Percentiles rank a stretch among this genome's conserved stretches.
phyloP scores from a whole-genome alignment of 1,140 invertebrate genomes.

The Drosophila yakuba region DNA sequence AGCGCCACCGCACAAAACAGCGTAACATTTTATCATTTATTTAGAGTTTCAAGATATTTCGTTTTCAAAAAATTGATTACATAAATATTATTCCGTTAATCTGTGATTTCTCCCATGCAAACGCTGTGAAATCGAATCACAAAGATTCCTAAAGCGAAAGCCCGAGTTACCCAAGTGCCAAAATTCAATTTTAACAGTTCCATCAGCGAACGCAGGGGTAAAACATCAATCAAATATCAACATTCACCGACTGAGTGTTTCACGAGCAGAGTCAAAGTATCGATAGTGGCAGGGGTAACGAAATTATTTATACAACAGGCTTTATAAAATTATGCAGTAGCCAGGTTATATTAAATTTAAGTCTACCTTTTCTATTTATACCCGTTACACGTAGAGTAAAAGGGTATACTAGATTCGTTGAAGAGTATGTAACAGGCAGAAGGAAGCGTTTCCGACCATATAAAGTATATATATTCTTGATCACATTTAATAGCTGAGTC shows the following conservation, averaged over 20 bases:
- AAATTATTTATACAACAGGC: no score
- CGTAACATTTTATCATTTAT: constrained; percentile 10
- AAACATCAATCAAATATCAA: constrained; percentile 1
- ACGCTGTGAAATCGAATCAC: constrained; percentile 52
- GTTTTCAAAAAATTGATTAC: not conserved
- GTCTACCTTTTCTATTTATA: no score
- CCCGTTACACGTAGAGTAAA: not conserved
- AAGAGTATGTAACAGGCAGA: not conserved
- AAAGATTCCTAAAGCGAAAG: constrained; percentile 13
- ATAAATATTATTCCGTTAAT: not conserved
- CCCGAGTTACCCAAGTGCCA: constrained; percentile 21
- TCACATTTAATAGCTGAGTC: no score
- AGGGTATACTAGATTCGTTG: no score
- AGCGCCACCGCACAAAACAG: constrained; percentile 5
- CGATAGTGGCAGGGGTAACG: no score
- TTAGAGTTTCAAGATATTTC: not conserved
- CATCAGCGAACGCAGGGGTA: not conserved
- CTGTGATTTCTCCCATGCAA: constrained; percentile 29
- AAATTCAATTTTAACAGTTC: constrained; percentile 44
- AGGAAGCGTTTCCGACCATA: not conserved
- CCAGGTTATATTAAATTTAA: no score
- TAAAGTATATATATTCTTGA: not conserved
- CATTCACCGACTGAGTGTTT: no score
- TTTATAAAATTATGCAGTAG: no score
- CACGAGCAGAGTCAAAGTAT: no score